Evolutionary conservation across 1,140 invertebrate genomes (phyloP), one percentile per base, ranked within the genome.

Genomic region (Muscidifurax raptorellus): DNA sequence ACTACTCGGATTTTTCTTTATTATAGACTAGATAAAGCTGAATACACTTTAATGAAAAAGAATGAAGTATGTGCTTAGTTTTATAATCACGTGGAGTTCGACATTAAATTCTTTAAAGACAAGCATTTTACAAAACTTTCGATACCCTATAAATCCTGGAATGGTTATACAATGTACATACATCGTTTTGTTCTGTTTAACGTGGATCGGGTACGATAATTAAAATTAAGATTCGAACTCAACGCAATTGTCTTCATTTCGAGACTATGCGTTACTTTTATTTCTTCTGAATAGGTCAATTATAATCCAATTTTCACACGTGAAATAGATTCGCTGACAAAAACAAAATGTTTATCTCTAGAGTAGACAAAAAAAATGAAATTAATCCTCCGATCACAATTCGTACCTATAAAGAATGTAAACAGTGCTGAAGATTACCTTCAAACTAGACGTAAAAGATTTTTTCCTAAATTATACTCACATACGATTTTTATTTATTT

Each of bases 21-120:
- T 91, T 90, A 89, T 87, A 90, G 91, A 92, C 91, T 92, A 92
- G 91, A 92, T 90, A 89, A 88, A 90, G 89, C 87, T 90, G 88
- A 90, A 90, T 89, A 89, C 87, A 90, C 84, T 86, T 88, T 86
- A 86, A 87, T 90, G 88, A 84, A 89, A 90, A 87, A 89, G 82
- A 86, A 86, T 85, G 72, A 87, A 89, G 83, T 86, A 86, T 86
- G 72, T 85, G 84, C 77, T 83, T 82, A 79, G 25, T 78, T 83
- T 81, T 74, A 72, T 52, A 69, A 75, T 82, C 32, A 52, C 72
- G 74, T 79, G 7, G 18, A 86, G 59, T 40, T 82, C 28, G 36
- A 74, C 22, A 40, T 25, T 82, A 40, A 77, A 79, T 74, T 30
- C 12, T 76, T 82, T 0, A 22, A 28, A 27, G 77, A 71, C 28